Base-by-base conservation (phyloP, 2,888 invertebrate species). In the Cheilosia vernalis region DNA sequence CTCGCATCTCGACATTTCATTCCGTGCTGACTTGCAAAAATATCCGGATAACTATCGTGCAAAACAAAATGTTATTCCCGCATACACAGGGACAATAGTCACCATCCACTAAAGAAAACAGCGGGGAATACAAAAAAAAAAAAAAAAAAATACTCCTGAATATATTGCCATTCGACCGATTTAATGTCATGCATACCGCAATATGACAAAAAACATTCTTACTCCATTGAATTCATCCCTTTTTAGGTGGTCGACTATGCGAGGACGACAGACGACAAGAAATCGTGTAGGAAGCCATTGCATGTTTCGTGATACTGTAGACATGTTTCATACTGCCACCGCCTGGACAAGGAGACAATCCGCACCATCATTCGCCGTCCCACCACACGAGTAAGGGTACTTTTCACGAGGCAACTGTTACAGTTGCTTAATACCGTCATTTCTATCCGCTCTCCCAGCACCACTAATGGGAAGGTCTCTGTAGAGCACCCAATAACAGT, bases 181-280 rank as follows among this genome's bases (percentile, higher is more conserved):
- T 85, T 85, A 85, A 85, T 85, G 85, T 58, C 85, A 85, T 85
- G 85, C 85, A 85, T 85, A 85, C 85, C 85, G 85, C 85, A 85
- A 85, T 85, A 85, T 85, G 85, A 85, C 85, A 85, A 85, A 85
- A 85, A 85, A 72, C 80, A 72, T 85, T 85, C 72, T 77, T 81
- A 56, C 79, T 87, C 80, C 87, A 81, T 87, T 87, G 87, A 86
- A 77, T 72, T 76, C 74, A 42, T 55, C 70, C 76, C 49, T 67
- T 58, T 69, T 66, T 61, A 33, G 47, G 56, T 66, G 64, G 61
- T 72, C 76, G 56, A 64, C 61, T 55, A 53, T 51, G 55, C 67
- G 55, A 37, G 42, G 37, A 70, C 72, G 49, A 42, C 78, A 53
- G 69, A 24, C 61, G 60, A 60, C 70, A 74, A 74, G 67, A 58